Conservation (phyloP, 1,140 invertebrate genomes). For the Aphelinus atriplicis region DNA sequence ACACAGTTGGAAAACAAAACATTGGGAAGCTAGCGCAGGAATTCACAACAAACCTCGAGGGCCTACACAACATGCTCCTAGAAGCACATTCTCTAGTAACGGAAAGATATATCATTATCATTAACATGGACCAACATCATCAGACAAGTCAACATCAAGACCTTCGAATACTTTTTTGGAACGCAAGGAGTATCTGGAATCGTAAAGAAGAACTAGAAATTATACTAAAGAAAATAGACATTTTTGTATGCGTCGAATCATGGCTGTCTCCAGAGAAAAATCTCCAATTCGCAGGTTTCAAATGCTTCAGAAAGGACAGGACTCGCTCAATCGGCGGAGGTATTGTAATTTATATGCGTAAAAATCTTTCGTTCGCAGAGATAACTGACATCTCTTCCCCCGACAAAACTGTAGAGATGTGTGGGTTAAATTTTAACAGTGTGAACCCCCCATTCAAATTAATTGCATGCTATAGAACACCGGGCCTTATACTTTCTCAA, state of each 20-base stretch:
- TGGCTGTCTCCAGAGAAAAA: neutral
- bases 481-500: neutral
- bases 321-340: constrained; percentile 22
- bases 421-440: constrained; percentile 26
- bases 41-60: no score
- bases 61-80: no score
- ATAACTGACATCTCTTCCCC: neutral
- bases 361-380: constrained; percentile 15
- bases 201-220: constrained; percentile 9
- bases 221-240: constrained; percentile 18
- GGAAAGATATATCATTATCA: no score
- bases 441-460: neutral
- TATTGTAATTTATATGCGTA: constrained; percentile 4
- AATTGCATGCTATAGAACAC: constrained; percentile 10
- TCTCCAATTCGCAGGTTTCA: no score
- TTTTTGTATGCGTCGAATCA: constrained; percentile 21
- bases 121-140: no score
- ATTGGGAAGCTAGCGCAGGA: no score
- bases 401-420: neutral
- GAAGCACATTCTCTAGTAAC: no score
- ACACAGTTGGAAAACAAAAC: no score
- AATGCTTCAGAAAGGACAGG: neutral
- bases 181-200: neutral
- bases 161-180: constrained; percentile 17
- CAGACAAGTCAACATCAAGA: no score